Percentiles rank a stretch among this genome's conserved stretches.
phyloP scores from a whole-genome alignment of 2,888 invertebrate species.

The Tanytarsus gracilentus region DNA sequence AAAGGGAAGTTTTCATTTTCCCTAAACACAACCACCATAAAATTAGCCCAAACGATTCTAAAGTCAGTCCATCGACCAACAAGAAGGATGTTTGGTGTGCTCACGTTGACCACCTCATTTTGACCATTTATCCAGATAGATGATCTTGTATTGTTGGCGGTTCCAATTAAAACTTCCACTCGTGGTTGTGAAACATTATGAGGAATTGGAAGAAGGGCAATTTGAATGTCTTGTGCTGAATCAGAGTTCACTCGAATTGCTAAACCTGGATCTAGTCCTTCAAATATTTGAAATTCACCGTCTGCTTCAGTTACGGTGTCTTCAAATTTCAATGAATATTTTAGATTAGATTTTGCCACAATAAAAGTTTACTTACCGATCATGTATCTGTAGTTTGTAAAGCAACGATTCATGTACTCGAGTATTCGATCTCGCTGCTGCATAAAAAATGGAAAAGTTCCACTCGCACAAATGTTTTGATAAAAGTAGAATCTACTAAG shows the following conservation, averaged over 20 bases:
- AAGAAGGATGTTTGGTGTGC: background rate
- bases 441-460: no score
- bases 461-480: no score
- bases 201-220: background rate
- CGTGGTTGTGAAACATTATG: background rate
- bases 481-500: no score
- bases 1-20: background rate
- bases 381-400: no score
- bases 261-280: background rate
- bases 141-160: background rate
- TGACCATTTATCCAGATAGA: background rate
- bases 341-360: no score
- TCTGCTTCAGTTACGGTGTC: no score
- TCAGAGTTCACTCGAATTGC: background rate
- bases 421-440: no score
- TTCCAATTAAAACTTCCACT: background rate
- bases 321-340: no score
- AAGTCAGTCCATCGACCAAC: background rate
- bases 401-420: no score
- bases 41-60: background rate
- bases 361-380: no score
- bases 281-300: background rate
- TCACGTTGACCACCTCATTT: background rate
- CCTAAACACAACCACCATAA: background rate
- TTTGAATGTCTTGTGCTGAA: background rate